Evolutionary conservation across 64 coral and sea anemone genomes (phyloP).

Genomic region (Actinia equina): DNA sequence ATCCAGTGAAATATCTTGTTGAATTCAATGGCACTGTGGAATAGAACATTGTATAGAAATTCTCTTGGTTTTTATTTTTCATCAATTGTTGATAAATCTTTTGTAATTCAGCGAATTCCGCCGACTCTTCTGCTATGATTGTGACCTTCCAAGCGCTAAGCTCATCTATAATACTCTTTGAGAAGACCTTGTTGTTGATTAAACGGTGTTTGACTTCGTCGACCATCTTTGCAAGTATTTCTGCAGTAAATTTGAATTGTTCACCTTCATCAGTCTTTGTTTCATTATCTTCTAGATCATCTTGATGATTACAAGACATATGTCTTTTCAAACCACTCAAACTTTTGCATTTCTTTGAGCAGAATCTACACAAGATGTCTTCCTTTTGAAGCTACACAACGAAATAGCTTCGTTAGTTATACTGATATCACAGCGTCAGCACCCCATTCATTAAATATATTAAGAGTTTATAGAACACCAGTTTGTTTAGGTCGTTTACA

Average conservation of each 20-base stretch:
- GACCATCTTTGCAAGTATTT: neutral
- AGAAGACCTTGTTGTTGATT: neutral
- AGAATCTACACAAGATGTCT: constrained; percentile 43
- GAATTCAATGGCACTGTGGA: constrained; percentile 24
- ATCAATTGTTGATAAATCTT: constrained; percentile 39
- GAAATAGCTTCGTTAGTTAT: constrained; percentile 14
- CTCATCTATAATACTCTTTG: neutral
- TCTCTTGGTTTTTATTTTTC: constrained; percentile 35
- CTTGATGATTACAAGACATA: constrained; percentile 25
- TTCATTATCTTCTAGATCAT: constrained; percentile 6
- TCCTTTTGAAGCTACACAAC: constrained; percentile 17
- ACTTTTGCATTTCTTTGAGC: constrained; percentile 54
- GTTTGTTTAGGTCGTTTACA: constrained; percentile 14
- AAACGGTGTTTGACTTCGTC: neutral
- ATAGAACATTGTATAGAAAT: constrained; percentile 39
- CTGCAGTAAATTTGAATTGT: neutral
- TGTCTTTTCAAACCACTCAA: constrained; percentile 46
- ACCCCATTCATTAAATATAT: neutral
- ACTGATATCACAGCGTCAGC: constrained; percentile 4
- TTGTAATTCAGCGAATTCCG: neutral
- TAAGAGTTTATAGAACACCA: constrained; percentile 8
- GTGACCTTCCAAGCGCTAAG: neutral
- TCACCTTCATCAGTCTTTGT: constrained; percentile 15
- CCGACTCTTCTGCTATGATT: neutral
- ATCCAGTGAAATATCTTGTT: neutral